Conservation (phyloP, 2,888 invertebrate genomes). For the Lutraria lutraria region DNA sequence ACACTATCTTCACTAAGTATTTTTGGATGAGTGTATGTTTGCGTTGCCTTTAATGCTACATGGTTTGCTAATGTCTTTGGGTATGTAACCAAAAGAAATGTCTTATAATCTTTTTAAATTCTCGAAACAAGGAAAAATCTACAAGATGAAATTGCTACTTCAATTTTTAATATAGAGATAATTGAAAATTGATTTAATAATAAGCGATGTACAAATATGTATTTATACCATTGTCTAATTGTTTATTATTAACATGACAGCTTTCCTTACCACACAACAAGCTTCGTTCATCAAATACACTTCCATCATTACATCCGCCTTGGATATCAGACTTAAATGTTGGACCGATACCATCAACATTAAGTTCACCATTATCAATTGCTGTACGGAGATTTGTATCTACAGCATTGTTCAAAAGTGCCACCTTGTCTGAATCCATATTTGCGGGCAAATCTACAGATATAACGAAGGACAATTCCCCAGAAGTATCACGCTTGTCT, state of each 20-base stretch:
- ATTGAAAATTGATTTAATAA: no score
- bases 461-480: neutral
- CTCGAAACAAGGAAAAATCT: no score
- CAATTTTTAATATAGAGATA: no score
- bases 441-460: neutral
- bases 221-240: no score
- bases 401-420: neutral
- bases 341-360: neutral
- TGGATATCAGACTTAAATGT: neutral
- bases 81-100: no score
- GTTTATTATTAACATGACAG: no score
- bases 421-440: neutral
- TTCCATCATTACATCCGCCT: neutral
- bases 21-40: neutral
- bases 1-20: no score
- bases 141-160: no score
- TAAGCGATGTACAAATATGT: no score
- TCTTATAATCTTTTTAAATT: no score
- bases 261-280: slow-evolving; percentile 33
- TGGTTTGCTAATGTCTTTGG: neutral
- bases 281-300: slow-evolving; percentile 19
- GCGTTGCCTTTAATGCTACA: neutral
- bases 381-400: neutral
- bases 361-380: neutral
- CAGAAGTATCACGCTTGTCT: neutral